phyloP scores from a whole-genome alignment of 2,888 invertebrate genomes.

The Argyra leucocephala region DNA sequence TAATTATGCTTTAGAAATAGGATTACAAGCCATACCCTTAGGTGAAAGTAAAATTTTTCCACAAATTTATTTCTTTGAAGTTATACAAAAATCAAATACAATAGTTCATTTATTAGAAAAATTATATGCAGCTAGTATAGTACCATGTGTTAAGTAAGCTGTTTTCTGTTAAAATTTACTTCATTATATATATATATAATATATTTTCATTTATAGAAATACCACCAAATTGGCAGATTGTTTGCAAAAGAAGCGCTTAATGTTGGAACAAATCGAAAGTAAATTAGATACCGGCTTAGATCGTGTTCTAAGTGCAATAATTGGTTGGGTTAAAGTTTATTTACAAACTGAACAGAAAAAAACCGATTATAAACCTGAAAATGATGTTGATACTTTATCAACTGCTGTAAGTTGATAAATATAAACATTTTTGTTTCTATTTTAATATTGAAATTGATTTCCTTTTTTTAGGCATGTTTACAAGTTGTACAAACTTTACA shows the following conservation, averaged over 20 bases:
- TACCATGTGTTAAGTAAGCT: conserved; percentile 76
- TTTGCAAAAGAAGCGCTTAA: conserved; percentile 71
- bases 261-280: conserved; percentile 79
- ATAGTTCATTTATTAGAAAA: conserved; percentile 89
- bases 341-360: conserved; percentile 90
- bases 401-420: conserved; percentile 58
- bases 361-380: conserved; percentile 84
- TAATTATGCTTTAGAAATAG: conserved; percentile 91
- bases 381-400: conserved; percentile 74
- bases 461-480: conserved; percentile 61
- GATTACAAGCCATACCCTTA: conserved; percentile 78
- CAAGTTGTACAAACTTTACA: conserved; percentile 77
- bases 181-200: neutral
- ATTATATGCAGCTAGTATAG: conserved; percentile 78
- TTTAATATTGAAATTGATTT: conserved; percentile 14
- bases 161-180: neutral
- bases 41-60: conserved; percentile 81
- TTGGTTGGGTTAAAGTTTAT: conserved; percentile 83
- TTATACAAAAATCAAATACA: conserved; percentile 85
- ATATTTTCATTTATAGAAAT: conserved; percentile 51
- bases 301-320: conserved; percentile 74
- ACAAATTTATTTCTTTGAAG: conserved; percentile 86
- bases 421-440: conserved; percentile 12
- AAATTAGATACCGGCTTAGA: conserved; percentile 85
- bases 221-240: conserved; percentile 83